Evolutionary conservation across 2,888 invertebrate genomes (phyloP).

Genomic region (Drosophila neonasuta): DNA sequence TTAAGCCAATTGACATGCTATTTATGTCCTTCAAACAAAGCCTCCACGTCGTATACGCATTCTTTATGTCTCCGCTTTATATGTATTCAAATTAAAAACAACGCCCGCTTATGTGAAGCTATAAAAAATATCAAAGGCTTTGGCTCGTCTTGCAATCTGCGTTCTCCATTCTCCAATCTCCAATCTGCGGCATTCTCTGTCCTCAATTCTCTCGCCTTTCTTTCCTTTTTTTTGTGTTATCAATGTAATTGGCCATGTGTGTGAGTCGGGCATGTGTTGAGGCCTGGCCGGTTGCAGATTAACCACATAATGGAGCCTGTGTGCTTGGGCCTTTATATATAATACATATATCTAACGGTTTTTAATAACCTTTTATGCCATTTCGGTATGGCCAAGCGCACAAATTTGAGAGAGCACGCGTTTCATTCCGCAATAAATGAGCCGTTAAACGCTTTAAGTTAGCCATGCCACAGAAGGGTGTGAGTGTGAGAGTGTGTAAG

Average conservation of each 20-base stretch:
- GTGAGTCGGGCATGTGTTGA: conserved; percentile 4
- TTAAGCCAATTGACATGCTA: conserved; percentile 1
- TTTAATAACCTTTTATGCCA: conserved; percentile 70
- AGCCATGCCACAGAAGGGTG: conserved; percentile 24
- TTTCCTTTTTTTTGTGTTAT: conserved; percentile 1
- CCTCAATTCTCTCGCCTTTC: neutral
- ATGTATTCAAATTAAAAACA: conserved; percentile 22
- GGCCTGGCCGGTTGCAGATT: conserved; percentile 61
- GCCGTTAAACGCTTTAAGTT: conserved; percentile 75
- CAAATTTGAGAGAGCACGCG: conserved; percentile 34
- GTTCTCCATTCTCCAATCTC: neutral
- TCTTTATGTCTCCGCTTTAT: neutral
- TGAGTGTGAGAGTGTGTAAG: conserved; percentile 21
- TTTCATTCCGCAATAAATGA: conserved; percentile 68
- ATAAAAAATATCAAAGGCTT: conserved; percentile 39
- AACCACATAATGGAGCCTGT: conserved; percentile 53
- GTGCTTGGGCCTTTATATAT: conserved; percentile 21
- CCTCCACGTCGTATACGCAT: neutral
- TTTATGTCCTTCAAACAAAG: neutral
- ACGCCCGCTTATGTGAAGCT: conserved; percentile 8
- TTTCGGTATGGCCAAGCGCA: conserved; percentile 36
- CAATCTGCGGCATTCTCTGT: neutral
- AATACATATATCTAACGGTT: conserved; percentile 27
- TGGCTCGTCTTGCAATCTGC: neutral
- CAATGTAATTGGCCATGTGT: conserved; percentile 48